Base-by-base conservation (phyloP, 2,113 vertebrate genomes). In the Heterotilapia buettikoferi region DNA sequence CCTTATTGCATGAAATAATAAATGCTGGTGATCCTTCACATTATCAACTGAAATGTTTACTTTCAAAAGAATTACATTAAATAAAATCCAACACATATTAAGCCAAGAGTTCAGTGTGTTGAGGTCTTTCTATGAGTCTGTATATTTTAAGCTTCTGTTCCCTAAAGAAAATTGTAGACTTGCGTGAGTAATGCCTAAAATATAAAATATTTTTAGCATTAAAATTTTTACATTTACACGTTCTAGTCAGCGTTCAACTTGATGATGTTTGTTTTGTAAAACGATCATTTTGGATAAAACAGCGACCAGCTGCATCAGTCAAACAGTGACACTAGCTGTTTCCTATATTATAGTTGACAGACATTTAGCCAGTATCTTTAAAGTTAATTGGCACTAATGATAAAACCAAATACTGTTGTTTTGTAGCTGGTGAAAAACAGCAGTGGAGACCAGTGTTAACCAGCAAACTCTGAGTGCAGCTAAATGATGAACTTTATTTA, bases 321-420 rank as follows among this genome's bases (percentile, higher is more conserved):
- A 3, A 50, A 76, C 71, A 50, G 43, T 31, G 12, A 47, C 29
- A 19, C 9, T 12, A 19, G 29, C 29, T 45, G 43, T 16, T 5
- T 45, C 68, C 9, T 26, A 0, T 24, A 6, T 43, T 24, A 6
- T 6, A 47, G 16, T 7, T 5, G 24, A 50, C 2, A 47, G 4
- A 29, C 43, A 26, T 76, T 47, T 47, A 76, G 21, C 68, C 14
- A 63, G 38, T 45, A 4, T 16, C n/a, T 73, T 76, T 47, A 76
- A 47, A 47, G 40, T 47, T 29, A 29, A 47, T 7, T 50, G 71
- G 24, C 9, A 5, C 43, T 66, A 66, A 38, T 38, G 61, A 13
- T 21, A 38, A 36, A 66, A 38, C 2, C 6, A 1, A 38, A 38
- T 38, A 66, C 31, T 0, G 1, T 38, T 66, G 61, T 38, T 66